A percentile compares a stretch with the other conserved stretches of the same genome.
Conservation (phyloP, 35 echinoderm and acorn worm genomes). For the Chiridota heheva region DNA sequence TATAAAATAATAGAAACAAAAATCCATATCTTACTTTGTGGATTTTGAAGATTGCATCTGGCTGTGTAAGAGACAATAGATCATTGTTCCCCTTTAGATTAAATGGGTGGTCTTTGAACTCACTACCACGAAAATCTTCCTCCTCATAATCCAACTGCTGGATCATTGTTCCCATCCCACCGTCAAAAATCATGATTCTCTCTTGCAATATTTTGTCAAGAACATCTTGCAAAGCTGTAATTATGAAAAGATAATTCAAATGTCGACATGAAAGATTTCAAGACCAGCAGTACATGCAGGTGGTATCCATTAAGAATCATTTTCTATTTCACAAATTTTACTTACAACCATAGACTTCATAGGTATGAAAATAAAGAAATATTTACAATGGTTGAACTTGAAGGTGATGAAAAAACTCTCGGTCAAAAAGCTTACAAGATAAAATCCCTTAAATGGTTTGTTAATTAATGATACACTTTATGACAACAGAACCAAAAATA, state of each 20-base stretch:
- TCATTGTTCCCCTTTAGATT: slow-evolving; percentile 95
- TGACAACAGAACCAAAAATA: too few relatives aligned
- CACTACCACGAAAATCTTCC: slow-evolving; percentile 76
- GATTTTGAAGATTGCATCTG: slow-evolving; percentile 85
- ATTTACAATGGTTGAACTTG: too few relatives aligned
- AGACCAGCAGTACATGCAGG: too few relatives aligned
- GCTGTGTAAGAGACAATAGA: slow-evolving; percentile 76
- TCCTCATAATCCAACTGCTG: slow-evolving; percentile 76
- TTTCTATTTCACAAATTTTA: too few relatives aligned
- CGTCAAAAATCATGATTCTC: slow-evolving; percentile 94
- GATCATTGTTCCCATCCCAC: slow-evolving; percentile 99
- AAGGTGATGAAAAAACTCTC: too few relatives aligned
- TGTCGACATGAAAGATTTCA: too few relatives aligned
- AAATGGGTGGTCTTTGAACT: slow-evolving; percentile 75
- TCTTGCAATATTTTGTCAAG: slow-evolving; percentile 58
- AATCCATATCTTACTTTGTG: slow-evolving; percentile 90
- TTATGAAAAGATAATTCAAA: background rate
- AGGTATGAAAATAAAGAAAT: too few relatives aligned
- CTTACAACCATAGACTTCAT: too few relatives aligned
- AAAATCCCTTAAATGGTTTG: too few relatives aligned
- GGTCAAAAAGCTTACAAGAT: too few relatives aligned
- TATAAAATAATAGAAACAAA: background rate
- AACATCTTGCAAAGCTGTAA: slow-evolving; percentile 33
- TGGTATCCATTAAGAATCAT: too few relatives aligned
- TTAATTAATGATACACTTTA: too few relatives aligned